These are phyloP conservation scores for Drosophila picticornis DNA, from an alignment of 2,888 invertebrate species.

Conservation along the genomic window DNA sequence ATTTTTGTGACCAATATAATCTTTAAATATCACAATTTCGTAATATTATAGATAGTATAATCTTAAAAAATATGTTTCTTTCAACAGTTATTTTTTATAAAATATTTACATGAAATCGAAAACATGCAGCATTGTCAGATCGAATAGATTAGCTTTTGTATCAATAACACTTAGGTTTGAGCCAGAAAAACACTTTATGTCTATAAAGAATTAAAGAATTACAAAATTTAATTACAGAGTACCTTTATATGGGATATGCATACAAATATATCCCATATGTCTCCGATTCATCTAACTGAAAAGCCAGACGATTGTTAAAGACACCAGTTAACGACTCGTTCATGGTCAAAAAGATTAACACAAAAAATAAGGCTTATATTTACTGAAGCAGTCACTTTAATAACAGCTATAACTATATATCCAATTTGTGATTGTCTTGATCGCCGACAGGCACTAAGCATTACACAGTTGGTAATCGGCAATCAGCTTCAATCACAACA, in stretches of 20 bases:
- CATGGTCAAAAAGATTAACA: background rate
- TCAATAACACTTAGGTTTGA: background rate
- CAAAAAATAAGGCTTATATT: background rate
- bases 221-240: background rate
- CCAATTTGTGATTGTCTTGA: conserved; percentile 10
- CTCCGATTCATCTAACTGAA: background rate
- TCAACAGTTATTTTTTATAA: background rate
- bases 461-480: conserved; percentile 10
- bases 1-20: background rate
- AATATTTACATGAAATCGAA: background rate
- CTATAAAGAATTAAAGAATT: background rate
- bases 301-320: background rate
- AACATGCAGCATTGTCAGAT: background rate
- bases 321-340: background rate
- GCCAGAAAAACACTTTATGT: background rate
- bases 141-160: background rate
- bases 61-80: background rate
- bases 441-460: conserved; percentile 18
- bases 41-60: background rate
- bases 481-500: conserved; percentile 33
- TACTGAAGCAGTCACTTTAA: conserved; percentile 6
- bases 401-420: background rate
- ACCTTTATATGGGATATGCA: background rate
- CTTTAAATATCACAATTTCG: background rate
- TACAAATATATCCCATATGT: background rate